These are phyloP conservation scores for Bicyclus anynana DNA, from an alignment of 1,140 invertebrate species.

Conservation along the genomic window DNA sequence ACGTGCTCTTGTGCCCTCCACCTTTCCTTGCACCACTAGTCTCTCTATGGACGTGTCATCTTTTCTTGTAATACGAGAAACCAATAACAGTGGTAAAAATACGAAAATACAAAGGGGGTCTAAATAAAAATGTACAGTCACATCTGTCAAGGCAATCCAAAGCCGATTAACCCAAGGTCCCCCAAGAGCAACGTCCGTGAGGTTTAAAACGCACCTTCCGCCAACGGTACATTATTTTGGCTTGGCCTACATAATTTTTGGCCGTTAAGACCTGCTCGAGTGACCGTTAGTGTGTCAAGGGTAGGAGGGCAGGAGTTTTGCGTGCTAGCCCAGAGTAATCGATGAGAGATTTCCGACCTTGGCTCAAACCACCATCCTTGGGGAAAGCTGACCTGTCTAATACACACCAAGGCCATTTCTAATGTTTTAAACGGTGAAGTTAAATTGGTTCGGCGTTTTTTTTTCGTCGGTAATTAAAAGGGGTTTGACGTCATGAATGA, in stretches of 20 bases:
- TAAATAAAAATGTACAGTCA: neutral
- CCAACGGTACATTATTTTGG: conserved; percentile 39
- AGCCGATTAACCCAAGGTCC: conserved; percentile 13
- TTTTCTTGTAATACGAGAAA: too few relatives aligned
- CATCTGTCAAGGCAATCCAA: neutral
- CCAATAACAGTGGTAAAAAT: neutral
- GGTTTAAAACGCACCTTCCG: conserved; percentile 37
- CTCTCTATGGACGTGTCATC: too few relatives aligned
- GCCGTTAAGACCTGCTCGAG: conserved; percentile 33
- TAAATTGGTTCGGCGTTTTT: neutral
- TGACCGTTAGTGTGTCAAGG: conserved; percentile 67
- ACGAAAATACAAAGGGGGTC: neutral
- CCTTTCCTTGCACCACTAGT: too few relatives aligned
- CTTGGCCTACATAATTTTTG: conserved; percentile 57
- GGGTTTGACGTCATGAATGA: neutral
- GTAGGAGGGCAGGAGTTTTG: conserved; percentile 54
- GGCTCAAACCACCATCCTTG: conserved; percentile 54
- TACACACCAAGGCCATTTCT: conserved; percentile 34
- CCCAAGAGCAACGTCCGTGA: conserved; percentile 34
- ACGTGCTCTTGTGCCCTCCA: too few relatives aligned
- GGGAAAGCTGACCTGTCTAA: conserved; percentile 56
- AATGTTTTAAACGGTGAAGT: neutral
- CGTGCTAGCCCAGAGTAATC: conserved; percentile 53
- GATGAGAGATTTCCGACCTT: conserved; percentile 68
- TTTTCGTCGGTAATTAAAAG: neutral